Base-by-base conservation (phyloP, 2,888 invertebrate genomes). In the Xestia xanthographa region DNA sequence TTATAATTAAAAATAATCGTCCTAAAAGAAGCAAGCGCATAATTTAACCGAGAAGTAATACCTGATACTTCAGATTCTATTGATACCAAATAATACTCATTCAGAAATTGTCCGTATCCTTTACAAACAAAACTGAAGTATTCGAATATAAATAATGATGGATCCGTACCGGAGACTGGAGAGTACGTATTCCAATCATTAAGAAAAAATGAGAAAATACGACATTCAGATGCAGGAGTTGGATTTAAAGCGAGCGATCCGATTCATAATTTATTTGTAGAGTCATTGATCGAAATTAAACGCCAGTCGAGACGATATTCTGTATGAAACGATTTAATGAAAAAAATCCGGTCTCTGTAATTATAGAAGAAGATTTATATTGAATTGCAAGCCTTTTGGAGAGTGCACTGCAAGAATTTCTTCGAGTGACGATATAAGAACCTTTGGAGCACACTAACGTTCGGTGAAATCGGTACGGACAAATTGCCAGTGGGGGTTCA, bases 211-310 rank as follows among this genome's bases (percentile, higher is more conserved):
- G 45, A 70, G 56, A 38, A 48, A 79, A 60, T 43, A n/a, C 53
- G 29, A 8, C 34, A 73, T 81, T 81, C 83, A 45, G 53, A 43
- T 60, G 71, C 75, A 66, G 29, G 22, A 84, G 43, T 75, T 68
- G 20, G 38, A 69, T 75, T 75, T 80, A 72, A 79, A 50, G 22
- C 43, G 56, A 75, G 17, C 45, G 45, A 45, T 53, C 26, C 48
- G 45, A 62, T 69, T 84, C 26, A 72, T 84, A 80, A 80, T 69
- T 80, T 84, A 80, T 80, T 75, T 69, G 75, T 56, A 8, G 22
- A 29, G 38, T 17, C 29, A 69, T 17, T 68, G 75, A 79, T 71
- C 45, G 70, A 43, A 60, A 22, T 11, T 34, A 22, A 67, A 38
- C 29, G 14, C n/a, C 66, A 43, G 17, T 38, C 20, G n/a, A 62